Percentiles rank a stretch among this genome's conserved stretches.
Evolutionary conservation across 2,888 invertebrate species (phyloP).

Genomic region (Drosophila gaucha): DNA sequence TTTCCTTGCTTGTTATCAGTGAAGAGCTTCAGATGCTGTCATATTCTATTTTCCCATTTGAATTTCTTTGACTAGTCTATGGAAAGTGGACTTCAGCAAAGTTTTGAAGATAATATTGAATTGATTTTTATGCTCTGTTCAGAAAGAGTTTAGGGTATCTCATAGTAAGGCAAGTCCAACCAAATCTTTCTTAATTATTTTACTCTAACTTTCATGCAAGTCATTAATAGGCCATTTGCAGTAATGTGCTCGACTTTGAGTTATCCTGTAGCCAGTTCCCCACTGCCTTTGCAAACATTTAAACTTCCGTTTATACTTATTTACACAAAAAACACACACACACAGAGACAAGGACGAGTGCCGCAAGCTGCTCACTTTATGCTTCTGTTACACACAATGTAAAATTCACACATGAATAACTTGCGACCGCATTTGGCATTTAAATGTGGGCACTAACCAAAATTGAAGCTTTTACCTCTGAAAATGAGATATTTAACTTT

Average conservation of each 20-base stretch:
- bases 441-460: constrained; percentile 12
- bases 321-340: neutral
- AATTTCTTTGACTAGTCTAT: constrained; percentile 54
- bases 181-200: neutral
- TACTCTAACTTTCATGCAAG: constrained; percentile 2
- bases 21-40: constrained; percentile 47
- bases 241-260: constrained; percentile 5
- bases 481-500: constrained; percentile 13
- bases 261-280: constrained; percentile 1
- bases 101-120: constrained; percentile 31
- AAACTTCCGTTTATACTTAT: constrained; percentile 3
- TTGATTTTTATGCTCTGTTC: too few relatives aligned
- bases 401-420: constrained; percentile 10
- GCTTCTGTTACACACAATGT: constrained; percentile 7
- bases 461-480: constrained; percentile 11
- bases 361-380: constrained; percentile 12
- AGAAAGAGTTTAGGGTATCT: neutral
- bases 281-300: neutral
- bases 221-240: constrained; percentile 8
- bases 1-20: constrained; percentile 16
- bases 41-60: constrained; percentile 61
- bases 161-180: neutral
- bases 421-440: constrained; percentile 15
- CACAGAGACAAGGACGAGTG: neutral
- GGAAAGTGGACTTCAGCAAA: constrained; percentile 33